Evolutionary conservation across 2,888 invertebrate species (phyloP).

Genomic region (Trichopoda pennipes): DNA sequence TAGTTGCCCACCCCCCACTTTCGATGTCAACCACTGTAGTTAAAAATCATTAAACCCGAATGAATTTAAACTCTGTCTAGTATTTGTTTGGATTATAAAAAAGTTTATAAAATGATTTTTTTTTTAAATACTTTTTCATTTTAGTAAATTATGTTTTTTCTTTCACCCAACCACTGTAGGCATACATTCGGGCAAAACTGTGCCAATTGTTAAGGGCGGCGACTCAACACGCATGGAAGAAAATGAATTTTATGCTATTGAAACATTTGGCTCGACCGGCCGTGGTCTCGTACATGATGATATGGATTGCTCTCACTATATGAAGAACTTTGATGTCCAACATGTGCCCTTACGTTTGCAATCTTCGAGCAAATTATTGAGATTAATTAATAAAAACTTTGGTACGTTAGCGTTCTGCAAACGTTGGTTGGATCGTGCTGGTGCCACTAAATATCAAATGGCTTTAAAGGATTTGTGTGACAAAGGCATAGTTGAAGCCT

Average conservation of each 20-base stretch:
- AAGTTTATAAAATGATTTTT: too few relatives aligned
- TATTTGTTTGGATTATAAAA: too few relatives aligned
- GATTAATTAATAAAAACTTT: constrained; percentile 97
- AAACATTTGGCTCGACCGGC: constrained; percentile 99
- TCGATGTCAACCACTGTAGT: too few relatives aligned
- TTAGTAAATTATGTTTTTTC: background rate
- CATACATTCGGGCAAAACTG: constrained; percentile 92
- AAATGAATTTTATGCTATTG: constrained; percentile 99
- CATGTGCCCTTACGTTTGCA: constrained; percentile 95
- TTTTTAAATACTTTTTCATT: too few relatives aligned
- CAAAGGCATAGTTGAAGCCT: constrained; percentile 98
- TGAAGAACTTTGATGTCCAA: constrained; percentile 98
- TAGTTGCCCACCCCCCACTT: too few relatives aligned
- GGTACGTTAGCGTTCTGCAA: constrained; percentile 99
- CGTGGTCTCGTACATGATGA: constrained; percentile 97
- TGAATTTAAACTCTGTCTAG: too few relatives aligned
- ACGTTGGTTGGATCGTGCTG: constrained; percentile 98
- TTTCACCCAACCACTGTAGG: constrained; percentile 46
- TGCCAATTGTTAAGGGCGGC: constrained; percentile 99
- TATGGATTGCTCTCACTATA: constrained; percentile 99
- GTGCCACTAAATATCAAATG: constrained; percentile 98
- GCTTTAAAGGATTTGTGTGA: constrained; percentile 99
- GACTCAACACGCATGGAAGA: constrained; percentile 99
- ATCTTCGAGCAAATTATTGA: constrained; percentile 95
- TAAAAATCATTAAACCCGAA: too few relatives aligned